Evolutionary conservation across 1,140 invertebrate genomes (phyloP).

Genomic region (Cataglyphis hispanica): DNA sequence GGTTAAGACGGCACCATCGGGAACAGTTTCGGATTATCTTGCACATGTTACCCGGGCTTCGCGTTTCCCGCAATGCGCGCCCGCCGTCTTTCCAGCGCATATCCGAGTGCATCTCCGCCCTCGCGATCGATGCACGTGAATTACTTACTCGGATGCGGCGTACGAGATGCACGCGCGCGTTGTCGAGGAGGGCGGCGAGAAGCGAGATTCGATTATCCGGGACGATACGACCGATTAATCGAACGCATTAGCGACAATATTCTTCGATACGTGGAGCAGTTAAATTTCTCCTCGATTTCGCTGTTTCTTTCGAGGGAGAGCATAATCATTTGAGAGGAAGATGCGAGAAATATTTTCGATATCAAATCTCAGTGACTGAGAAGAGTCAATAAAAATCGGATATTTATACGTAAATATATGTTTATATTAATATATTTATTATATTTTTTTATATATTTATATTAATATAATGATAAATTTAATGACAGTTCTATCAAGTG

Average conservation of each 20-base stretch:
- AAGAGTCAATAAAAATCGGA: not conserved
- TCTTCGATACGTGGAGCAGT: no score
- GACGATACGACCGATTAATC: conserved; percentile 55
- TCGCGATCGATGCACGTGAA: conserved; percentile 65
- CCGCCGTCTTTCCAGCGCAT: conserved; percentile 18
- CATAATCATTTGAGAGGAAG: not conserved
- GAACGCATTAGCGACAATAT: conserved; percentile 30
- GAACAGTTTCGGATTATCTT: conserved; percentile 79
- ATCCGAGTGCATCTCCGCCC: conserved; percentile 59
- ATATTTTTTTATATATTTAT: no score
- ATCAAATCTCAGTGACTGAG: not conserved
- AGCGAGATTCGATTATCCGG: conserved; percentile 61
- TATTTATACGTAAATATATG: not conserved
- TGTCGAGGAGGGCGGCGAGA: conserved; percentile 19
- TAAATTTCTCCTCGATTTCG: not conserved
- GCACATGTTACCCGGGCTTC: conserved; percentile 70
- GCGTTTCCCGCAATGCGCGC: conserved; percentile 47
- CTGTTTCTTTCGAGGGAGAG: not conserved
- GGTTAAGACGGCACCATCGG: conserved; percentile 79
- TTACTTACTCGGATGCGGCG: conserved; percentile 45
- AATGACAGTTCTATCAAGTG: no score
- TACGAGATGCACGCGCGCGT: not conserved
- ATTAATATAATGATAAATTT: not conserved
- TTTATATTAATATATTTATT: conserved; percentile 18
- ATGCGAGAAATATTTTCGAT: not conserved